Base-by-base conservation (phyloP, 1,140 invertebrate species). In the Oscheius sp. region DNA sequence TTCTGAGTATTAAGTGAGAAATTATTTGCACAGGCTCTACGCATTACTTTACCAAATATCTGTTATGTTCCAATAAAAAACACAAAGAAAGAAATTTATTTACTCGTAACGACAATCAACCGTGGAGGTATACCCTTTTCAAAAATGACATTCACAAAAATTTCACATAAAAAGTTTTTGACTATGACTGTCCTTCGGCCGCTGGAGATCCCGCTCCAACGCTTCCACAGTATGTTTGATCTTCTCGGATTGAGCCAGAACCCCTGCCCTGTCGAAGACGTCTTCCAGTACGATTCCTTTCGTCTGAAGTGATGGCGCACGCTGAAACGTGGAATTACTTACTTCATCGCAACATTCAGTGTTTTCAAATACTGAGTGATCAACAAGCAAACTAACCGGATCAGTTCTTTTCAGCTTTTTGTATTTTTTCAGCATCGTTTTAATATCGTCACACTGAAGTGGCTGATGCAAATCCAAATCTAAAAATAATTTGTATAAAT, bases 381-480 rank as follows among this genome's bases (percentile, higher is more conserved):
- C 15, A 55, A 13, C 7, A 63, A 34, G 7, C 31, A 26, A 63
- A 32, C 61, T 18, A 13, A 63, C 61, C 61, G 15, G 15, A 10
- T 35, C 7, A 13, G 10, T 32, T 36, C 26, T 42, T 32, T 63
- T 34, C 15, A 63, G 29, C 35, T 63, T 63, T 26, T 63, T 63
- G 31, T 36, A 63, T 10, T 36, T 63, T 32, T 63, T 63, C 15
- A 63, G 61, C 61, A 63, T 63, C 10, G 32, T 32, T 26, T 63
- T 63, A 32, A 63, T n/a, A 38, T 63, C 61, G 61, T 63, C 61
- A 15, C 31, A 13, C 26, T 63, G 15, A 7, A 26, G 7, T 32
- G 61, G 61, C 31, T 63, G 61, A 13, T 26, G 29, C 61, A 63
- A n/a, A 26, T 63, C 61, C 31, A 63, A 32, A 63, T 63, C 61